These are phyloP conservation scores for Sebastiscus tertius DNA, from an alignment of 2,797 vertebrate genomes.

Conservation along the genomic window DNA sequence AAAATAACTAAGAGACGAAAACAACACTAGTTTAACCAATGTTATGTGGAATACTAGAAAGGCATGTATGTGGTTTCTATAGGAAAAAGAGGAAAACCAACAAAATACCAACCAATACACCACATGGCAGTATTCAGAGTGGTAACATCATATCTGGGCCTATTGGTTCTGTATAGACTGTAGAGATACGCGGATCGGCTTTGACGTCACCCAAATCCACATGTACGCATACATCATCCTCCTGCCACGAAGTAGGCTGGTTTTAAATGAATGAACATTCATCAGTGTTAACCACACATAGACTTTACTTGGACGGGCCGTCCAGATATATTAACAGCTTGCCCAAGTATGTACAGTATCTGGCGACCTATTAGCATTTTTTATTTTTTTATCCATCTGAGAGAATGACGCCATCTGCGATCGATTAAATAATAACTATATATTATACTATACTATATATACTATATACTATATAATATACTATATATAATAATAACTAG, in stretches of 20 bases:
- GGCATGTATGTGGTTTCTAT: background rate
- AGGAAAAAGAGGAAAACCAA: background rate
- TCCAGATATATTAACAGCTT: background rate
- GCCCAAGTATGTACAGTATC: background rate
- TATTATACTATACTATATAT: too few species aligned
- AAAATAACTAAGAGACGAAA: slow-evolving; percentile 56
- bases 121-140: background rate
- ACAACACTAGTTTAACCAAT: background rate
- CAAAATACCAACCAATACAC: background rate
- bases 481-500: background rate
- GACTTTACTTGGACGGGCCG: background rate
- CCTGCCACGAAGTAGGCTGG: background rate
- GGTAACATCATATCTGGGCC: background rate
- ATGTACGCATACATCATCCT: background rate
- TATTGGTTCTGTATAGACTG: background rate
- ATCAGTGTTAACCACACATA: background rate
- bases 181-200: background rate
- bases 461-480: too few species aligned
- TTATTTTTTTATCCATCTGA: background rate
- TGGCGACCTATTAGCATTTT: background rate
- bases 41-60: background rate
- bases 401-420: background rate
- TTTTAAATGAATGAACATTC: background rate
- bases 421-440: background rate
- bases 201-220: background rate